Base-by-base conservation (phyloP, 2,888 invertebrate genomes). In the Liposcelis brunnea region DNA sequence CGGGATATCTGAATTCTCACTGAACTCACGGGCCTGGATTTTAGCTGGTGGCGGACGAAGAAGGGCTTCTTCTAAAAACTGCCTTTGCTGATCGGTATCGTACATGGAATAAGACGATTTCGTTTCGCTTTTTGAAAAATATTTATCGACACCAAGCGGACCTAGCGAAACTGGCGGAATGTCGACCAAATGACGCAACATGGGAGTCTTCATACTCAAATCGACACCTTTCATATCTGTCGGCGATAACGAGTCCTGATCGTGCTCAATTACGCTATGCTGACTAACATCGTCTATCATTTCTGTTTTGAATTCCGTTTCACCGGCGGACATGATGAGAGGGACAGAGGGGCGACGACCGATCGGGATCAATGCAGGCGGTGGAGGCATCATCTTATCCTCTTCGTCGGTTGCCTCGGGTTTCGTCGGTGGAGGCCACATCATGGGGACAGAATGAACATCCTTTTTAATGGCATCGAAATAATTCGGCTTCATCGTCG, bases 181-280 rank as follows among this genome's bases (percentile, higher is more conserved):
- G 40, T 18, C 15, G 16, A 19, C 15, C 15, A 40, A 19, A 11
- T 35, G 44, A 34, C 31, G 33, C 10, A 8, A 31, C 31, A 35
- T 21, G 11, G 42, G 1, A 3, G 47, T 35, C 42, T 50, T 50
- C 49, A 47, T 42, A 4, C 48, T 42, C 36, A 50, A 37, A 32
- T 50, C 50, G 11, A 49, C 46, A 10, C 46, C 49, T 33, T 49
- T 42, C 16, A 42, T 31, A n/a, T 49, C 47, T 7, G 40, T 14
- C 4, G 40, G 40, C 5, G 40, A 40, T 6, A 18, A 21, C 7
- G 40, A 40, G 6, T 14, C 12, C 15, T 40, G 19, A 12, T 21
- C 16, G 40, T 40, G 19, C 3, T n/a, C 12, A 7, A 21, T 10
- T 21, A 40, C 6, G 19, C 40, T 40, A 11, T 40, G 40, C 19